Evolutionary conservation across 1,140 invertebrate genomes (phyloP).

Genomic region (Microplitis demolitor): DNA sequence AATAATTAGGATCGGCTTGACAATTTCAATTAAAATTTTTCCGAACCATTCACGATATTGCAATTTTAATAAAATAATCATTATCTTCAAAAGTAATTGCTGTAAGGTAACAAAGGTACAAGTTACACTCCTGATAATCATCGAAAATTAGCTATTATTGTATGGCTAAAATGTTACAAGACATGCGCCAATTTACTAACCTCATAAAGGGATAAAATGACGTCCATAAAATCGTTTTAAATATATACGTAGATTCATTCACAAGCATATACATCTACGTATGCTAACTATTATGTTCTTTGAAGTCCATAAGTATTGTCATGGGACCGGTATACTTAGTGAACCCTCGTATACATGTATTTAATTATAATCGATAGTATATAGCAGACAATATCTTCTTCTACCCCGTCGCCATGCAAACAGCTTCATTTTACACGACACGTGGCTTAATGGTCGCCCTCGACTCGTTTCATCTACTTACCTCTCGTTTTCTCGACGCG

Average conservation of each 20-base stretch:
- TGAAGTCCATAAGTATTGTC: constrained; percentile 14
- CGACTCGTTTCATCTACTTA: not conserved
- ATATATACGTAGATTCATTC: no score
- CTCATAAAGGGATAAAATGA: constrained; percentile 1
- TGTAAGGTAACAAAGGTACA: not conserved
- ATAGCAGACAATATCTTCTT: constrained; percentile 13
- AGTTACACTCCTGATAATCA: constrained; percentile 1
- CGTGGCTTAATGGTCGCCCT: not conserved
- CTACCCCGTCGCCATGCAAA: constrained; percentile 20
- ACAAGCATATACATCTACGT: not conserved
- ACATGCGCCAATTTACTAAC: constrained; percentile 12
- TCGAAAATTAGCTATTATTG: not conserved
- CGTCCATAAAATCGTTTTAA: not conserved
- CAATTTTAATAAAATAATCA: no score
- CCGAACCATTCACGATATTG: no score
- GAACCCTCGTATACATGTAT: not conserved
- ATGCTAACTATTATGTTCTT: constrained; percentile 13
- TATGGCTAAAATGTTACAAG: not conserved
- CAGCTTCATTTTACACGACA: constrained; percentile 17
- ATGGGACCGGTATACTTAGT: not conserved
- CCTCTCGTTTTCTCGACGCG: not conserved
- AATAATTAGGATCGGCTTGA: no score
- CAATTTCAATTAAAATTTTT: no score
- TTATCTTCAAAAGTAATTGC: not conserved
- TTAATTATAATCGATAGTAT: not conserved